Evolutionary conservation across 2,888 invertebrate genomes (phyloP).

Genomic region (Antheraea assamensis): DNA sequence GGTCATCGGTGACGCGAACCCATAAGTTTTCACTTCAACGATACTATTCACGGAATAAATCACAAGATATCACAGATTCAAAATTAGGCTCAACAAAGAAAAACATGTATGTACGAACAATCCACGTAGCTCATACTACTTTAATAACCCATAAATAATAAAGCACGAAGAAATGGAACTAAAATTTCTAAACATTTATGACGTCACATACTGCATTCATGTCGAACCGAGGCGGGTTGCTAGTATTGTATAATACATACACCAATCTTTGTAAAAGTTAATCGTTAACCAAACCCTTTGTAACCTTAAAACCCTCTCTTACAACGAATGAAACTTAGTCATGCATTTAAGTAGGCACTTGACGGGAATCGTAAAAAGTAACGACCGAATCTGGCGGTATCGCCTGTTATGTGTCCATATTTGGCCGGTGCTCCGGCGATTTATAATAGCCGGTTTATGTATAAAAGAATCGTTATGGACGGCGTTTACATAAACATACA

Average conservation of each 20-base stretch:
- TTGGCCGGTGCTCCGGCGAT: constrained; percentile 7
- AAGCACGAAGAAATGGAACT: no score
- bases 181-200: no score
- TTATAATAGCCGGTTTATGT: constrained; percentile 10
- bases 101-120: no score
- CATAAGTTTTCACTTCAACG: no score
- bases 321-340: constrained; percentile 15
- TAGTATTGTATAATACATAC: neutral
- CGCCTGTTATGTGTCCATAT: constrained; percentile 25
- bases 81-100: no score
- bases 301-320: neutral
- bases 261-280: constrained; percentile 13
- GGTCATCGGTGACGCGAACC: no score
- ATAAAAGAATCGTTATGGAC: constrained; percentile 13
- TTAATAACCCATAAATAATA: no score
- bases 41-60: no score
- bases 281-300: constrained; percentile 11
- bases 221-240: no score
- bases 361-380: constrained; percentile 37
- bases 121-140: no score
- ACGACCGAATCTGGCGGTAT: constrained; percentile 37
- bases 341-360: constrained; percentile 14
- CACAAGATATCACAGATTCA: no score
- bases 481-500: constrained; percentile 4
- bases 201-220: no score